Conservation (phyloP, 2,888 invertebrate genomes). For the Sinhomidia bicolor region DNA sequence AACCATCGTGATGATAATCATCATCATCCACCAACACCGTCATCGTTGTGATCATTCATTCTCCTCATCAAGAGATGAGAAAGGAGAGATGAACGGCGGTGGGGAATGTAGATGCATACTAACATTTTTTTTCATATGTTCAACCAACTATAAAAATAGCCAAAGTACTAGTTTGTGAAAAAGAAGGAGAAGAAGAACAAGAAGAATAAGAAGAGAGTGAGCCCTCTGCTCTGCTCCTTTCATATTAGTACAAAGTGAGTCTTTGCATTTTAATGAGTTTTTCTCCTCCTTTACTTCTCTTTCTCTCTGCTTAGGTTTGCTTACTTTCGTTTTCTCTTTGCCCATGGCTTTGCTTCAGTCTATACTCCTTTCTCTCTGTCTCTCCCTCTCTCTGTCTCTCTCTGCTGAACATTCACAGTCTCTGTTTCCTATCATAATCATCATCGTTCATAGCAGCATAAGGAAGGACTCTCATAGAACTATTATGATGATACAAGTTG, state of each 20-base stretch:
- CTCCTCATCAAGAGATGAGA: constrained; percentile 37
- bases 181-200: too few species aligned
- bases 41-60: constrained; percentile 4
- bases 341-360: constrained; percentile 49
- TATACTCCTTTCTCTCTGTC: too few species aligned
- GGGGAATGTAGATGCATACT: constrained; percentile 35
- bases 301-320: background rate
- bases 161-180: background rate
- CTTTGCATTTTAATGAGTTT: constrained; percentile 66
- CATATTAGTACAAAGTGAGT: constrained; percentile 58
- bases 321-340: constrained; percentile 12
- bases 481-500: constrained; percentile 11
- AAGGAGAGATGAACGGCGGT: constrained; percentile 44
- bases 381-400: background rate
- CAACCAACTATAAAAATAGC: constrained; percentile 31
- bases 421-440: constrained; percentile 13
- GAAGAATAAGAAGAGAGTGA: constrained; percentile 18
- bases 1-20: constrained; percentile 2
- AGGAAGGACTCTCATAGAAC: background rate
- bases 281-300: constrained; percentile 29
- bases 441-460: background rate
- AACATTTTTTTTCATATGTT: constrained; percentile 34
- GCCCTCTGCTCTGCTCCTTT: constrained; percentile 48
- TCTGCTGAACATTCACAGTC: background rate
- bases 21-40: background rate